phyloP scores from a whole-genome alignment of 1,140 invertebrate species.

The Hypsibius dujardini region DNA sequence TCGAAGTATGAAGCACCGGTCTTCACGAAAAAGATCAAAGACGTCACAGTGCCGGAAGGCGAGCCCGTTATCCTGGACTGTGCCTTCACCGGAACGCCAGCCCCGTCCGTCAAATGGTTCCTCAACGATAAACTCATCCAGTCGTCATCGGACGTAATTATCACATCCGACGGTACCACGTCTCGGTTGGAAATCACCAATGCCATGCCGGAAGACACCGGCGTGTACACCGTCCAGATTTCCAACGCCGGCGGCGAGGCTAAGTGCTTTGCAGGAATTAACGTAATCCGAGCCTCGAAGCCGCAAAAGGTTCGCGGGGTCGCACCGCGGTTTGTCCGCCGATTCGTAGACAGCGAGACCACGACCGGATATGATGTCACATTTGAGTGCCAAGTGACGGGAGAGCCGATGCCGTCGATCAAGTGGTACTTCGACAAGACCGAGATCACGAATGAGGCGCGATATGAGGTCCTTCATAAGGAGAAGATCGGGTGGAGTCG shows the following conservation, averaged over 20 bases:
- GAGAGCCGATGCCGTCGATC: conserved; percentile 32
- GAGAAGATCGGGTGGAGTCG: conserved; percentile 15
- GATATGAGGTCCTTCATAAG: not conserved
- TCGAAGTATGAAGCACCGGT: conserved; percentile 58
- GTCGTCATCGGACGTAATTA: not conserved
- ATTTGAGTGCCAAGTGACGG: conserved; percentile 33
- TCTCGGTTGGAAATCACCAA: conserved; percentile 37
- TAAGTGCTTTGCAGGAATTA: not conserved
- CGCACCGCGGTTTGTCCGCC: not conserved
- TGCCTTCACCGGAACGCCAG: conserved; percentile 61
- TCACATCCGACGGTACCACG: not conserved
- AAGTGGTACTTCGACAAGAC: conserved; percentile 27
- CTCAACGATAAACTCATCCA: conserved; percentile 43
- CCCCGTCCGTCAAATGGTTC: conserved; percentile 48
- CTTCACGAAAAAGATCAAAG: conserved; percentile 50
- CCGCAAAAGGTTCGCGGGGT: not conserved
- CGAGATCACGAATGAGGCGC: not conserved
- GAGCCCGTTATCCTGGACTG: conserved; percentile 62
- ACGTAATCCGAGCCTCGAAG: not conserved
- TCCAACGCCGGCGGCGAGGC: conserved; percentile 35
- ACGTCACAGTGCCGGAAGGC: conserved; percentile 53
- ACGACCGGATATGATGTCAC: conserved; percentile 24
- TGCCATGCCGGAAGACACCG: conserved; percentile 40
- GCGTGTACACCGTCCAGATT: conserved; percentile 40
- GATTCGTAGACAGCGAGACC: not conserved